These are phyloP conservation scores for Empidonax traillii DNA, from an alignment of 2,113 vertebrate genomes.

Conservation along the genomic window DNA sequence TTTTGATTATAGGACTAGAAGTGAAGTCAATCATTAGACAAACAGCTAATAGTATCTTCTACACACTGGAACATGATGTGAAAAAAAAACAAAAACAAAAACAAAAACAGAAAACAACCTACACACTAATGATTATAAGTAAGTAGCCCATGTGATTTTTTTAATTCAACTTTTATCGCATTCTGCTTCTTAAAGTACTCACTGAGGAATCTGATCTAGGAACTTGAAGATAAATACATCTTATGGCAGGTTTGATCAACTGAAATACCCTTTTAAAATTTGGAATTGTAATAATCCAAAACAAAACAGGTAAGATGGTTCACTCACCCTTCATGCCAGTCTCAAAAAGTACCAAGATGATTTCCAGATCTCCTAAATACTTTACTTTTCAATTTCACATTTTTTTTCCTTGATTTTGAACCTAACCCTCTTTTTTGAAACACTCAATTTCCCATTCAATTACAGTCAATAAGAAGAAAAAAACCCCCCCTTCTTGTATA, in stretches of 20 bases:
- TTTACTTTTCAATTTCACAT: background rate
- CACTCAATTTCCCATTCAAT: background rate
- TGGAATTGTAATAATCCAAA: background rate
- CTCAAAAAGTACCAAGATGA: background rate
- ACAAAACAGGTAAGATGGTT: background rate
- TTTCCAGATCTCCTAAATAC: background rate
- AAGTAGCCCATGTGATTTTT: background rate
- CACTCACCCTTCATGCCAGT: background rate
- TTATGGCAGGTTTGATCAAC: background rate
- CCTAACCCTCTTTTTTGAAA: background rate
- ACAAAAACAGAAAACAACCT: background rate
- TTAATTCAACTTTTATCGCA: background rate
- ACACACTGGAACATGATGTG: background rate
- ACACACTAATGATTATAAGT: background rate
- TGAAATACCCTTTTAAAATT: background rate
- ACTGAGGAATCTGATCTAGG: background rate
- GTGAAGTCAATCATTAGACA: background rate
- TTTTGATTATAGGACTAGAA: background rate
- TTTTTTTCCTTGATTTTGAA: background rate
- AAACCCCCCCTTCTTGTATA: background rate
- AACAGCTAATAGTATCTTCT: background rate
- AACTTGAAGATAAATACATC: background rate
- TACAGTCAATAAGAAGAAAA: background rate
- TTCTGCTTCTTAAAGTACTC: background rate
- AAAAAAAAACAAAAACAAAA: background rate